Base-by-base conservation (phyloP, 2,888 invertebrate species). In the Cabera pusaria region DNA sequence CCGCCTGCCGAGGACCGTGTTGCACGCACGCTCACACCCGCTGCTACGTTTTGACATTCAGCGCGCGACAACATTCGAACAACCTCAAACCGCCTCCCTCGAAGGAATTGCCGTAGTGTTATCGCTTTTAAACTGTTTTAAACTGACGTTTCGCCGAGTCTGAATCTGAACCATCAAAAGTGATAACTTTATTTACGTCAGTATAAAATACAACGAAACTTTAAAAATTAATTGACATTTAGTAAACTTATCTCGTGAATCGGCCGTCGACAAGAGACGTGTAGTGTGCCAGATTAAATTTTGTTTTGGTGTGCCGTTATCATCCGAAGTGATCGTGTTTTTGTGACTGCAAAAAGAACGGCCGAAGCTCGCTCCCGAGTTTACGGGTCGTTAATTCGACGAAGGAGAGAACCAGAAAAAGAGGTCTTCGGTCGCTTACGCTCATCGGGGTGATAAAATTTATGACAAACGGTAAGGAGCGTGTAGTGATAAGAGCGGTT, bases 391-490 rank as follows among this genome's bases (percentile, higher is more conserved):
- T 85, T 86, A 81, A 79, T 68, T 80, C 73, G 56, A 59, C 59
- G 68, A 63, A 68, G 69, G 66, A 78, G 73, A 64, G 65, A 72
- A 75, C 59, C 62, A 57, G 65, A 77, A 72, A 74, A 76, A 67
- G 68, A 76, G 68, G 68, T 70, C 70, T 72, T 74, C 71, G 69
- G 61, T 68, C 62, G 72, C 71, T 71, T 79, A 72, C 76, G 80
- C 65, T 81, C 84, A 81, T 80, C 75, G 81, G 69, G 71, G 81
- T 80, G 87, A 83, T 81, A 84, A 77, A 80, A 85, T 87, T 86
- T 83, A 85, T 84, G 83, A 86, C 74, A 72, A 79, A 85, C 87
- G 88, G 88, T 88, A 87, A 88, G 86, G 64, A 76, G 69, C 70
- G 57, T 68, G 63, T 76, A 77, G 70, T 82, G 84, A 86, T 85